A percentile compares a stretch with the other conserved stretches of the same genome.
Evolutionary conservation across 2,113 vertebrate genomes (phyloP).

Genomic region (Excalfactoria chinensis): DNA sequence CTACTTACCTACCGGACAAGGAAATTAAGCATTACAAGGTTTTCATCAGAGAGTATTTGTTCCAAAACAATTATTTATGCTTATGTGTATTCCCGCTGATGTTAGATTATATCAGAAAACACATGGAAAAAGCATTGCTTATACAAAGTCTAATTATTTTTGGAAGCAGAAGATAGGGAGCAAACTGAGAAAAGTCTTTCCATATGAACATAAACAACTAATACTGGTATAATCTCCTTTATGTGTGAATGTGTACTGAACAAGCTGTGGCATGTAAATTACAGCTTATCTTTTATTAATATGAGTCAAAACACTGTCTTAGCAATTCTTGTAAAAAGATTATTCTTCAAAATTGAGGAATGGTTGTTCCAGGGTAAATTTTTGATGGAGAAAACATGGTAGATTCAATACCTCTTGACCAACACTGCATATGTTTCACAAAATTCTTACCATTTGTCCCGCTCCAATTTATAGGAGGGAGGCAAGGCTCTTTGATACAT

Average conservation of each 20-base stretch:
- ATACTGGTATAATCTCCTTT: not conserved
- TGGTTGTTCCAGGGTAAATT: not conserved
- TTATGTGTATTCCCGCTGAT: constrained; percentile 35
- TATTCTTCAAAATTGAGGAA: not conserved
- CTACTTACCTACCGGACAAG: not conserved
- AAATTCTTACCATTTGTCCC: not conserved
- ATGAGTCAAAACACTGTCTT: not conserved
- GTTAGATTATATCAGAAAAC: constrained; percentile 22
- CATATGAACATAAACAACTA: not conserved
- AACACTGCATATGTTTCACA: not conserved
- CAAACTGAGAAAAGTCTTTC: not conserved
- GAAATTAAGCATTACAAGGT: constrained; percentile 33
- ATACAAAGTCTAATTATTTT: constrained; percentile 30
- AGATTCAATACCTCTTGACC: not conserved
- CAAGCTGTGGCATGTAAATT: not conserved
- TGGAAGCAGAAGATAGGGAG: not conserved
- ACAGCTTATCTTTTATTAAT: not conserved
- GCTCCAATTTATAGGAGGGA: too few species aligned
- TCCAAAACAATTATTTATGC: constrained; percentile 48
- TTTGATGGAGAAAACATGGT: not conserved
- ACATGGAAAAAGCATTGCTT: not conserved
- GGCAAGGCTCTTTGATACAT: too few species aligned
- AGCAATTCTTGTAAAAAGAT: not conserved
- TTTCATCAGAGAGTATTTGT: constrained; percentile 34
- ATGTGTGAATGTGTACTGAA: not conserved